These are phyloP conservation scores for Microdon myrmicae DNA, from an alignment of 2,888 invertebrate species.

Conservation along the genomic window DNA sequence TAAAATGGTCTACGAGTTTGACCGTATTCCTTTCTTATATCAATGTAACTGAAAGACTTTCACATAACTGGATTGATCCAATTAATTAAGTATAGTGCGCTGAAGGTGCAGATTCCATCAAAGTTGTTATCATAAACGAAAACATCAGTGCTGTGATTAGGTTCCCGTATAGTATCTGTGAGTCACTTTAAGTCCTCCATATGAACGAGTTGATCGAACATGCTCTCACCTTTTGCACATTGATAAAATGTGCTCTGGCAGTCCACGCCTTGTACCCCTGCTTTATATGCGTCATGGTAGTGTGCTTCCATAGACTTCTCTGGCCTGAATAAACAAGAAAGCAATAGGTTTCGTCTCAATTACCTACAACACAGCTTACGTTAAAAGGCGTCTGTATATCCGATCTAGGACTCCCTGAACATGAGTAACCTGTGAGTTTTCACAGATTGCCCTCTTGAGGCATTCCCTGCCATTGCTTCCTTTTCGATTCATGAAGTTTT, in stretches of 20 bases:
- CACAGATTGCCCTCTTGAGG: constrained; percentile 33
- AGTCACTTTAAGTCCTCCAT: constrained; percentile 18
- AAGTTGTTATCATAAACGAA: no score
- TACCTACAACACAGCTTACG: constrained; percentile 24
- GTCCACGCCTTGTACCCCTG: constrained; percentile 25
- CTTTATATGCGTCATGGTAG: constrained; percentile 23
- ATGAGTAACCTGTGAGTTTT: constrained; percentile 33
- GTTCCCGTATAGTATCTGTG: no score
- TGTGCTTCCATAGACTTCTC: constrained; percentile 26
- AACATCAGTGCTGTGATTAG: no score
- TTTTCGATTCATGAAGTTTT: constrained; percentile 26
- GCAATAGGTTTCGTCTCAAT: not conserved
- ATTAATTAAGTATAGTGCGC: no score
- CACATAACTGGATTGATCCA: no score
- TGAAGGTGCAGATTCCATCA: no score
- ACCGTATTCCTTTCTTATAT: no score
- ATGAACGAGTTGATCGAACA: constrained; percentile 32
- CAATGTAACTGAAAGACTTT: no score
- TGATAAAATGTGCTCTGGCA: constrained; percentile 20
- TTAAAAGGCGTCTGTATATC: constrained; percentile 27
- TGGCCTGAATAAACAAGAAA: constrained; percentile 15
- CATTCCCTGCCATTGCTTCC: constrained; percentile 32
- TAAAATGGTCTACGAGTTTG: no score
- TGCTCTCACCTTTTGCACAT: constrained; percentile 23
- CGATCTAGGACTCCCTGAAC: constrained; percentile 31